Base-by-base conservation (phyloP, 2,797 vertebrate species). In the Orientallactaga sibirica region DNA sequence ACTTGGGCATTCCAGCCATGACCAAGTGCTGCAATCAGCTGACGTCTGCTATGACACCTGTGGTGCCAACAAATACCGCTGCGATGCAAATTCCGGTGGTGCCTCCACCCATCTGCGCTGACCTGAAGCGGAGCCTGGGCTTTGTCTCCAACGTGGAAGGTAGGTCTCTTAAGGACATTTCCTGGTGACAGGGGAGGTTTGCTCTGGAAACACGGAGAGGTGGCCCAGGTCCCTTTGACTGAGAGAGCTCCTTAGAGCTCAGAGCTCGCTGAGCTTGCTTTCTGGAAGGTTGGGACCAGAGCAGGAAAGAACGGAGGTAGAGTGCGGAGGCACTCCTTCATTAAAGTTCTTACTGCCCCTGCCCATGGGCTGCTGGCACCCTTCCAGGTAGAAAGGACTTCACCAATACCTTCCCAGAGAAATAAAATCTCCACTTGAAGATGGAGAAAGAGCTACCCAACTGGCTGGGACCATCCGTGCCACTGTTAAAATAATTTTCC, bases 1-100 rank as follows among this genome's bases (percentile, higher is more conserved):
- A 99, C 96, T 86, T 99, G 97, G 99, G 99, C 82, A 99, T 99
- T 96, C 99, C 99, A 33, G 99, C 99, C 83, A 99, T 99, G 99
- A 99, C 99, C 71, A 98, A 99, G 96, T 99, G 99, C 97, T 99
- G 99, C 68, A 99, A 99, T 98, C 98, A 99, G 98, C 98, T 99
- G 76, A 99, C 3, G 0, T 98, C 18, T 99, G 99, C 87, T 99
- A 99, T 0, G 99, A 99, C 95, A 99, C 99, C 3, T 99, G 99
- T 0, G 99, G 99, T 29, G 98, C 98, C 94, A 99, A 98, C 97
- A 99, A 99, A 95, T 98, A 99, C 52, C 98, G 99, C 84, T 99
- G 99, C 0, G 99, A 99, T 22, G 98, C 98, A 82, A 98, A 96
- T 99, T 99, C 97, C 99, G 99, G 93, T 98, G 98, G 97, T 99